Evolutionary conservation across 2,113 vertebrate species (phyloP), one percentile per base, ranked within the genome.

Genomic region (Mustelus asterias): DNA sequence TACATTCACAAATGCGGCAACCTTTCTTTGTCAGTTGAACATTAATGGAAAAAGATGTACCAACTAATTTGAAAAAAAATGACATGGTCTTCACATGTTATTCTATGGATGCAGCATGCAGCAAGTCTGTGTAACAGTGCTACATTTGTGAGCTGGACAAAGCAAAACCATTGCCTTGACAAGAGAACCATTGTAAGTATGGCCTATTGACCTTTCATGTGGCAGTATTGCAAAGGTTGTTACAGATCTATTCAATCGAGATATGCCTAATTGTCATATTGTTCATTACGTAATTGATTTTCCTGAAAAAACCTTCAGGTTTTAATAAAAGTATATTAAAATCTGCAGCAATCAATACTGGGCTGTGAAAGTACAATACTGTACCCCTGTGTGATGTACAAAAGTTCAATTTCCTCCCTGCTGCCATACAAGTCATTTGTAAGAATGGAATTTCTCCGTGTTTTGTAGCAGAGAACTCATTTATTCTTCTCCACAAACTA

Each of bases 401-500:
- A n/a, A 26, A 63, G 54, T 63, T 92, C 29, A 63, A 37, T 26
- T 92, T 63, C 2, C 33, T 92, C 3, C 88, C 29, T 92, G 33
- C 13, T 92, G 88, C 58, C 88, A 63, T 58, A 89, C 26, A 26
- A 63, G 63, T 92, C 88, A 63, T 92, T 89, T 89, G 86, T 67
- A 22, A 65, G 33, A 33, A 65, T 65, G 2, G 18, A 93, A 37
- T 93, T 6, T 65, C 18, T 93, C 60, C 60, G 14, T 20, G 67
- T 37, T n/a, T 92, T 67, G 60, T 20, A 10, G 60, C 24, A 67
- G n/a, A 93, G n/a, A 93, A n/a, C 89, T 65, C 60, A n/a, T 89
- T 29, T 92, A 93, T 93, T 67, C 89, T 92, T 63, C 89, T 37
- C 89, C 5, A 92, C 89, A 65, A 92, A 92, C 16, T 37, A 63